Evolutionary conservation across 64 coral and sea anemone genomes (phyloP).

Genomic region (Porites australiensis): DNA sequence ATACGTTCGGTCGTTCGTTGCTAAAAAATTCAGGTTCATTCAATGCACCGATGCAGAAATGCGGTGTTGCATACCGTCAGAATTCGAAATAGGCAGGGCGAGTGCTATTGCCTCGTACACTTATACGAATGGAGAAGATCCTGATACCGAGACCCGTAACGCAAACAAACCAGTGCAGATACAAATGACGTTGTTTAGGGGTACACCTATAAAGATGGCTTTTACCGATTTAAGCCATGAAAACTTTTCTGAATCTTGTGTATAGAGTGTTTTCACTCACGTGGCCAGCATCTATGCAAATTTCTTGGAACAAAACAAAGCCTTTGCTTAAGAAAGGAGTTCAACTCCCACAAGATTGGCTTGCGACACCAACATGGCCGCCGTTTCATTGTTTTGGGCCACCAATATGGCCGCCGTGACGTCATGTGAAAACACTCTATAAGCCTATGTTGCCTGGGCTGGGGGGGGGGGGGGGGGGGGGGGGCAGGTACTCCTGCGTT

Average conservation of each 20-base stretch:
- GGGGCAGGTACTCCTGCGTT: no score
- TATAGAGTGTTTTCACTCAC: background rate
- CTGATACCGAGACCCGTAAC: background rate
- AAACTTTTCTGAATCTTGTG: background rate
- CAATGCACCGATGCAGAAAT: background rate
- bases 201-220: conserved; percentile 18
- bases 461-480: no score
- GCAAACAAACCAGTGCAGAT: background rate
- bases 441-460: no score
- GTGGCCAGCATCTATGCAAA: no score
- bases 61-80: background rate
- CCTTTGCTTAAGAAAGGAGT: no score
- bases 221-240: conserved; percentile 2
- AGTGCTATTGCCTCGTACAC: background rate
- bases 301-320: no score
- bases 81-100: background rate
- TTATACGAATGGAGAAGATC: background rate
- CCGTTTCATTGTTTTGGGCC: no score
- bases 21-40: conserved; percentile 7
- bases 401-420: no score
- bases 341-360: no score
- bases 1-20: conserved; percentile 16
- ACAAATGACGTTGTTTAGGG: background rate
- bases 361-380: no score
- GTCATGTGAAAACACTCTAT: no score